phyloP scores from a whole-genome alignment of 2,113 vertebrate genomes.

The Chiloscyllium plagiosum region DNA sequence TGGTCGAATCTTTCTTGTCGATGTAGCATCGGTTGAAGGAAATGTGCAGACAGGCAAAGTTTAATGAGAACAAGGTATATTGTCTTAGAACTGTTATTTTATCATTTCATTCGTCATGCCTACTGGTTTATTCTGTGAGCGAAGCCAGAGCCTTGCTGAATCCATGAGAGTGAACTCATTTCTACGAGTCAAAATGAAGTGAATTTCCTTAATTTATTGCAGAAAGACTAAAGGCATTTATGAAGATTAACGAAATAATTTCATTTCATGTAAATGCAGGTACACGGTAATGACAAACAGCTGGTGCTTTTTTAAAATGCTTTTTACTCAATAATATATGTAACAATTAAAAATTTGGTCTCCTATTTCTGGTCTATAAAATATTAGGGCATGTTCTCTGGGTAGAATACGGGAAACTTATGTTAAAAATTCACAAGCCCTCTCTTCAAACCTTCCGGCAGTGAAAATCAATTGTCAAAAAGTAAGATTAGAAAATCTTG shows the following conservation, averaged over 20 bases:
- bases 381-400: neutral
- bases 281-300: neutral
- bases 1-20: neutral
- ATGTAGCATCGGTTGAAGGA: neutral
- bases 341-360: neutral
- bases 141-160: neutral
- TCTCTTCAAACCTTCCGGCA: neutral
- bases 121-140: neutral
- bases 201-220: neutral
- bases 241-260: constrained; percentile 25
- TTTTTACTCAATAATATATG: neutral
- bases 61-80: neutral
- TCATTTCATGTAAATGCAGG: neutral
- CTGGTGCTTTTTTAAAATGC: neutral
- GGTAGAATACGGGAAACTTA: neutral
- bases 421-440: neutral
- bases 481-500: neutral
- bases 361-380: neutral
- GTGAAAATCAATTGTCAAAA: neutral
- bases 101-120: neutral
- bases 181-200: constrained; percentile 4
- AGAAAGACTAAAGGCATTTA: constrained; percentile 6
- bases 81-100: neutral
- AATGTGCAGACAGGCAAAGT: neutral
- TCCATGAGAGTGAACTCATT: neutral